Conservation (phyloP, 2,797 vertebrate species). For the Lithobates pipiens region DNA sequence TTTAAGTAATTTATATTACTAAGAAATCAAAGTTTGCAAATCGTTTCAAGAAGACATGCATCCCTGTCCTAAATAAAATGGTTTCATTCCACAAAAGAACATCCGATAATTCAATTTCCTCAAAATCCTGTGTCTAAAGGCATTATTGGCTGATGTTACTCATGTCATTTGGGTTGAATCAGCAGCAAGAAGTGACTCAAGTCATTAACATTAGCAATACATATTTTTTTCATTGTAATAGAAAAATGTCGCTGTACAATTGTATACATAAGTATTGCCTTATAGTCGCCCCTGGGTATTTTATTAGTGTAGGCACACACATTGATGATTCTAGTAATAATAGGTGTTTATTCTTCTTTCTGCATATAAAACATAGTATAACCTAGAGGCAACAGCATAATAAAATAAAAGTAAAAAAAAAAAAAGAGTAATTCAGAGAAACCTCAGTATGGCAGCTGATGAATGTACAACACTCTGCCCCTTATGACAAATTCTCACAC, state of each 20-base stretch:
- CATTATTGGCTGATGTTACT: background rate
- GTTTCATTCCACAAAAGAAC: constrained; percentile 2
- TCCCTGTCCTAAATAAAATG: constrained; percentile 9
- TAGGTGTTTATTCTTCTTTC: constrained; percentile 21
- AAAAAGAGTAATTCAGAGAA: background rate
- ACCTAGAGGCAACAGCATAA: constrained; percentile 16
- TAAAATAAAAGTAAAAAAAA: constrained; percentile 11
- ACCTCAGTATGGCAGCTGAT: constrained; percentile 15
- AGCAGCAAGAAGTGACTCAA: constrained; percentile 12
- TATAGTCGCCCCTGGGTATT: constrained; percentile 17
- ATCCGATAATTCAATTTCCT: background rate
- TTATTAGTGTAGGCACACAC: background rate
- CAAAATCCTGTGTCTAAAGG: background rate
- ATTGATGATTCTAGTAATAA: constrained; percentile 28
- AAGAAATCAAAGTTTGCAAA: background rate
- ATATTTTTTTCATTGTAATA: constrained; percentile 8
- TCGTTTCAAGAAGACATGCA: background rate
- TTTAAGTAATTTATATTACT: background rate
- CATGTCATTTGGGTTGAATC: constrained; percentile 10
- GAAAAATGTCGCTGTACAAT: constrained; percentile 16
- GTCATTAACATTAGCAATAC: constrained; percentile 7
- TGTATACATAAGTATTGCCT: background rate
- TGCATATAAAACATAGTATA: constrained; percentile 18
- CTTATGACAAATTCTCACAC: constrained; percentile 29
- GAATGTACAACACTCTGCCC: constrained; percentile 20